Conservation (phyloP, 2,113 vertebrate species). For the Xiphophorus maculatus region DNA sequence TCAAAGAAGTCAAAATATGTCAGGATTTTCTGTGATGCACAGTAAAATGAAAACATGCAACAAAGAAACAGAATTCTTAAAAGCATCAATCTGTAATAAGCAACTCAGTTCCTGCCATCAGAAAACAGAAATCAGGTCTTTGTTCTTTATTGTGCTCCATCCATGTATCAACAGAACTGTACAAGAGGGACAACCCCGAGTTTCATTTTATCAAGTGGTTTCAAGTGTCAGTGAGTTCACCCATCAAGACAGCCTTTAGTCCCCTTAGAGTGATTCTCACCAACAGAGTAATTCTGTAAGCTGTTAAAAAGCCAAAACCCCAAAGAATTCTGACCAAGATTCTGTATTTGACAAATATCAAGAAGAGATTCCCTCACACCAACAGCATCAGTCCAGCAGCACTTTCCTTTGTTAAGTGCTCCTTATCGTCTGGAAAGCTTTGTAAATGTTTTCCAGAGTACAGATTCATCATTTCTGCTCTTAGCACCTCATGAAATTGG, state of each 20-base stretch:
- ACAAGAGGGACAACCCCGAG: not conserved
- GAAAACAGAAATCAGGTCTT: not conserved
- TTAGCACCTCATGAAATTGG: slow-evolving; percentile 3
- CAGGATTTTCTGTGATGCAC: not conserved
- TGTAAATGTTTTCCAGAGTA: not conserved
- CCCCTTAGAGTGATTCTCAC: not conserved
- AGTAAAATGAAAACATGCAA: not conserved
- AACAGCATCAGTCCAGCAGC: not conserved
- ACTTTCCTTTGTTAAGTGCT: not conserved
- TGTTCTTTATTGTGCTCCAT: not conserved
- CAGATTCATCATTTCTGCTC: slow-evolving; percentile 6
- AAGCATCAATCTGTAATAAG: not conserved
- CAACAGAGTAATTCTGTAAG: not conserved
- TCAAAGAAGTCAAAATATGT: not conserved
- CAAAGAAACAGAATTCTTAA: not conserved
- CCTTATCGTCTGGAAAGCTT: not conserved
- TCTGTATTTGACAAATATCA: not conserved
- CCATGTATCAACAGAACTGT: not conserved
- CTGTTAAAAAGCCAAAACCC: not conserved
- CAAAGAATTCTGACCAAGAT: not conserved
- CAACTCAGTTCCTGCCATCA: not conserved
- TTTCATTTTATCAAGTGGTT: not conserved
- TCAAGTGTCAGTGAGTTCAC: not conserved
- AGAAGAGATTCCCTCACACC: not conserved
- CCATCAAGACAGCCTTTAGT: not conserved